A percentile compares a stretch with the other conserved stretches of the same genome.
phyloP scores from a whole-genome alignment of 2,113 vertebrate species.

The Solea senegalensis region DNA sequence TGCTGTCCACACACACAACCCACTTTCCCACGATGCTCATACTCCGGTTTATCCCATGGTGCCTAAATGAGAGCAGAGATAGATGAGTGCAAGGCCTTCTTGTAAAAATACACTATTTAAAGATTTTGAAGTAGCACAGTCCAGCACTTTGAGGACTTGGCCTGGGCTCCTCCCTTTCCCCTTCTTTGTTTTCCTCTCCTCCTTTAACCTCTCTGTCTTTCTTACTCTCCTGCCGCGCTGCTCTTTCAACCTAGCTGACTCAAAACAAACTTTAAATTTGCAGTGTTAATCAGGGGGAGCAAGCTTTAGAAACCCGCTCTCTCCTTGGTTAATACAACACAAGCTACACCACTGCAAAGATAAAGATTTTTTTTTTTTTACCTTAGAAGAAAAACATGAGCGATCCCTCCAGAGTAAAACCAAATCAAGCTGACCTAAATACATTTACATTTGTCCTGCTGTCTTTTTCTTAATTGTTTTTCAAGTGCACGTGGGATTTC shows the following conservation, averaged over 20 bases:
- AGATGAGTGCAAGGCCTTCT: conserved; percentile 59
- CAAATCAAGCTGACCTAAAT: conserved; percentile 49
- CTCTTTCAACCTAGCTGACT: conserved; percentile 24
- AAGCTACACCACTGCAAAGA: no score
- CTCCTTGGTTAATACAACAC: conserved; percentile 26
- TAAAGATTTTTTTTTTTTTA: not conserved
- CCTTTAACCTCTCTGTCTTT: not conserved
- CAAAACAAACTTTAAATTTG: conserved; percentile 40
- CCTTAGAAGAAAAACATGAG: not conserved
- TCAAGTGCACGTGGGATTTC: conserved; percentile 43
- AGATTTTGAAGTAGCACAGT: conserved; percentile 78
- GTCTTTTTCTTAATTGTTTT: conserved; percentile 43
- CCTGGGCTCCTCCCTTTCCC: conserved; percentile 45
- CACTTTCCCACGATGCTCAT: conserved; percentile 61
- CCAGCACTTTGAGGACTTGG: conserved; percentile 69
- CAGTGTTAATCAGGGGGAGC: conserved; percentile 21
- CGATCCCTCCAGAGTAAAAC: conserved; percentile 28
- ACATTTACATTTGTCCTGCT: conserved; percentile 41
- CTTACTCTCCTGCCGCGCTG: conserved; percentile 19
- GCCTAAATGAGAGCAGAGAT: conserved; percentile 57
- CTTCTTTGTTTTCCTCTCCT: conserved; percentile 32
- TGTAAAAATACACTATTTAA: conserved; percentile 76
- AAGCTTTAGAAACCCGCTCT: not conserved
- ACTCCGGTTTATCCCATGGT: conserved; percentile 33
- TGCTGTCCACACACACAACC: conserved; percentile 29